phyloP scores from a whole-genome alignment of 2,113 vertebrate species.

The Sakesphorus luctuosus region DNA sequence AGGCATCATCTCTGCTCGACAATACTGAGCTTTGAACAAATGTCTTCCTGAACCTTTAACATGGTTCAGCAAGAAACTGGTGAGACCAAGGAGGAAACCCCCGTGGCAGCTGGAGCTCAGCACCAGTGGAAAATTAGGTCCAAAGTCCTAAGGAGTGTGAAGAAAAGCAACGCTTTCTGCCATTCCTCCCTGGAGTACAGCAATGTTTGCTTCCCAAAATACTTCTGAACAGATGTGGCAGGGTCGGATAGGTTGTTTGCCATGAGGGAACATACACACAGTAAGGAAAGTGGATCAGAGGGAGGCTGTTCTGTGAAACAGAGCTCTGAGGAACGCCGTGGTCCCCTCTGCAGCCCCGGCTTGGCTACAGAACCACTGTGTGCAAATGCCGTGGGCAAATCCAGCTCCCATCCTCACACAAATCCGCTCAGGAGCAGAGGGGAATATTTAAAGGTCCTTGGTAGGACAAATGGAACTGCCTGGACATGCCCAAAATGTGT shows the following conservation, averaged over 20 bases:
- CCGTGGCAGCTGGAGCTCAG: neutral
- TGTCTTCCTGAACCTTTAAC: neutral
- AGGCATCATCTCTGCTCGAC: neutral
- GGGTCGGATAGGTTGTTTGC: neutral
- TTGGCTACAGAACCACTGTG: neutral
- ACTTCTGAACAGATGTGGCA: neutral
- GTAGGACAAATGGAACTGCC: neutral
- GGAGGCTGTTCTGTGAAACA: neutral
- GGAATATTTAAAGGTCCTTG: neutral
- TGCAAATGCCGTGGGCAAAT: neutral
- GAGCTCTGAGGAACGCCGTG: rapidly evolving
- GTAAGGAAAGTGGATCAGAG: neutral
- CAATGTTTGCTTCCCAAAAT: neutral
- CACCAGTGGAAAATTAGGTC: neutral
- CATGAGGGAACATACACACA: neutral
- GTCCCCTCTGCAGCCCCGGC: neutral
- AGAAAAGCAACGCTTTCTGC: neutral
- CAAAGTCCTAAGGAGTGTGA: neutral
- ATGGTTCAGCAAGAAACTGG: neutral
- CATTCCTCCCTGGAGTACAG: neutral
- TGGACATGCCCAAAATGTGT: neutral
- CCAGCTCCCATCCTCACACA: neutral
- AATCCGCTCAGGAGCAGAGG: neutral
- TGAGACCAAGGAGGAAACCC: neutral
- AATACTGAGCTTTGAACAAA: neutral